phyloP scores from a whole-genome alignment of 1,140 invertebrate species.

The Leucophenga varia region DNA sequence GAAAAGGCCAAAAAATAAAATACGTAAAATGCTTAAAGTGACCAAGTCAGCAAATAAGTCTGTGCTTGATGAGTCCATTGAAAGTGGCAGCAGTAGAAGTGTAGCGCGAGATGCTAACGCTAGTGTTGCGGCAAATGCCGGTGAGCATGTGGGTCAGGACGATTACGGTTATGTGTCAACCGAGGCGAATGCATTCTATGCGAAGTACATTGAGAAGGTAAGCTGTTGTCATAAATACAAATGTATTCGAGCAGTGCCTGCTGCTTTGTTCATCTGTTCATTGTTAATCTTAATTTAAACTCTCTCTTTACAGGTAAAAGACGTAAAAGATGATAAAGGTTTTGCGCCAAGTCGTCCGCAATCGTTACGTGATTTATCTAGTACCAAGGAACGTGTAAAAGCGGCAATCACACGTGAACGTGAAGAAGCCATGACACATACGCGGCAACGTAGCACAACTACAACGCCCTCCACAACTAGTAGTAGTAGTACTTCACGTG shows the following conservation, averaged over 20 bases:
- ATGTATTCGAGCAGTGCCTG: constrained; percentile 36
- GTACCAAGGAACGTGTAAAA: constrained; percentile 71
- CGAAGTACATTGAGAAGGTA: constrained; percentile 84
- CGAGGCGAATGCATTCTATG: constrained; percentile 76
- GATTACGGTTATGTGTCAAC: constrained; percentile 87
- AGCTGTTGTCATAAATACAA: constrained; percentile 60
- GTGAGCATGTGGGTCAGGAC: constrained; percentile 81
- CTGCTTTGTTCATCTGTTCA: constrained; percentile 37
- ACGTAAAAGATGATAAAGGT: constrained; percentile 43
- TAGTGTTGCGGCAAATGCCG: constrained; percentile 56
- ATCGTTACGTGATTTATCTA: constrained; percentile 60
- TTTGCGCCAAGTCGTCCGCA: constrained; percentile 46
- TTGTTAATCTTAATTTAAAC: no score
- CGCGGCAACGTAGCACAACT: constrained; percentile 14
- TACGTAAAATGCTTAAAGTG: constrained; percentile 66
- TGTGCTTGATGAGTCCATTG: constrained; percentile 77
- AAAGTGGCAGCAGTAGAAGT: constrained; percentile 57
- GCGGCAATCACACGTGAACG: constrained; percentile 72
- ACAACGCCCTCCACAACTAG: neutral
- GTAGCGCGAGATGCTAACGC: no score
- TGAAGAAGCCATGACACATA: constrained; percentile 68
- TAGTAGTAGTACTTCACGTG: constrained; percentile 5
- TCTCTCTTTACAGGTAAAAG: constrained; percentile 28
- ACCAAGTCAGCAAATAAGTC: constrained; percentile 88
- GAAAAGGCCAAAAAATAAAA: constrained; percentile 71